These are phyloP conservation scores for Druceiella hillmani DNA, from an alignment of 2,888 invertebrate species.

Conservation along the genomic window DNA sequence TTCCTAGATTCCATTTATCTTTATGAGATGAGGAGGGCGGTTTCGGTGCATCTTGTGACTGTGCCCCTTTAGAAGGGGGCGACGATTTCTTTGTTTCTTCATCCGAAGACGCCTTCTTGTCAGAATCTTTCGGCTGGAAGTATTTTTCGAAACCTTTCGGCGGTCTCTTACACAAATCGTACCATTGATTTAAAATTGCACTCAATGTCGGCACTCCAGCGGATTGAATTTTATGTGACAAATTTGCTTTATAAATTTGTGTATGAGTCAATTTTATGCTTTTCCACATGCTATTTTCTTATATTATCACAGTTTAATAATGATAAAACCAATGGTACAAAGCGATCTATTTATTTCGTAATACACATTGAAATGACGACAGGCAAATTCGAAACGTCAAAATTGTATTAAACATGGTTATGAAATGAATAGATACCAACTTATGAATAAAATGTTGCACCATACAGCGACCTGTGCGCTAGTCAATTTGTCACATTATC, in stretches of 20 bases:
- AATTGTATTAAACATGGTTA: no score
- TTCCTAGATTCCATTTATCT: conserved; percentile 57
- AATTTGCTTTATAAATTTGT: conserved; percentile 43
- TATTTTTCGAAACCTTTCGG: conserved; percentile 95
- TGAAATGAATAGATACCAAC: no score
- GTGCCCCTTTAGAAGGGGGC: conserved; percentile 37
- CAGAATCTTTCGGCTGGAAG: conserved; percentile 59
- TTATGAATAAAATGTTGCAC: no score
- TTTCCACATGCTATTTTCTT: conserved; percentile 48
- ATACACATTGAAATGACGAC: no score
- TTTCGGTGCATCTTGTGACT: conserved; percentile 35
- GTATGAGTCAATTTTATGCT: conserved; percentile 45
- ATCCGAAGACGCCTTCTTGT: conserved; percentile 34
- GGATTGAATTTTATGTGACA: conserved; percentile 39
- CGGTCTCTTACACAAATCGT: conserved; percentile 66
- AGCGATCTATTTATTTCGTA: no score
- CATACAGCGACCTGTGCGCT: no score
- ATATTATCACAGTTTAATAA: no score
- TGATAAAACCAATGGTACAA: no score
- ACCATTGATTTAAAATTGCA: conserved; percentile 58
- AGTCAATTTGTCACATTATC: no score
- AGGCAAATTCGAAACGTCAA: no score
- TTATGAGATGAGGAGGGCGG: conserved; percentile 33
- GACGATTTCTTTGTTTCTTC: conserved; percentile 31
- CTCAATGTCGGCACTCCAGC: conserved; percentile 51